phyloP scores from a whole-genome alignment of 2,888 invertebrate species.

The Platycheirus albimanus region DNA sequence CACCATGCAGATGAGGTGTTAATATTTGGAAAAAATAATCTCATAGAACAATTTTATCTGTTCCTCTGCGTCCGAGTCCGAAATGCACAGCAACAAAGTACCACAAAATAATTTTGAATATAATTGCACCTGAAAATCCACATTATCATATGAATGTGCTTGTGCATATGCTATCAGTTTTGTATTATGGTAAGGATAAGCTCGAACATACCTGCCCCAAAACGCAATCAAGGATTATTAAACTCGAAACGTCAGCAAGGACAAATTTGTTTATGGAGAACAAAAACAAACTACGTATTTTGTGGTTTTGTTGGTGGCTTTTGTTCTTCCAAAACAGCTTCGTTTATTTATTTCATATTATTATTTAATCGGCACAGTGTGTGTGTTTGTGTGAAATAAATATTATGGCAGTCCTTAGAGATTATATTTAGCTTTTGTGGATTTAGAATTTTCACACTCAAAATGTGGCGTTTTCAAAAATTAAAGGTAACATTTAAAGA shows the following conservation, averaged over 20 bases:
- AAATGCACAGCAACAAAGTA: conserved; percentile 22
- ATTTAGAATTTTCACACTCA: no score
- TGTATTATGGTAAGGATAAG: background rate
- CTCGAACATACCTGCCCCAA: background rate
- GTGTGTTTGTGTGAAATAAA: no score
- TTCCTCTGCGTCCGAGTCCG: conserved; percentile 11
- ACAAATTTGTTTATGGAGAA: conserved; percentile 32
- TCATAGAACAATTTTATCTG: conserved; percentile 48
- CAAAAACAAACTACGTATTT: conserved; percentile 15
- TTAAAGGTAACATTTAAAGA: no score
- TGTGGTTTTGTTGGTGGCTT: conserved; percentile 19
- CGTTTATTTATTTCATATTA: conserved; percentile 18
- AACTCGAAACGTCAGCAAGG: conserved; percentile 25
- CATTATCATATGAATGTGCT: background rate
- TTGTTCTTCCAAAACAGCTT: background rate
- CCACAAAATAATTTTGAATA: conserved; percentile 49
- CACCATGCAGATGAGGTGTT: conserved; percentile 48
- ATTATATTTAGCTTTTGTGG: no score
- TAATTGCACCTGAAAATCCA: conserved; percentile 22
- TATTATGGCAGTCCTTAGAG: no score
- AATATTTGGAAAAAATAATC: conserved; percentile 63
- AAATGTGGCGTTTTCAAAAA: no score
- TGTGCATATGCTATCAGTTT: background rate
- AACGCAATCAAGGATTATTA: conserved; percentile 23
- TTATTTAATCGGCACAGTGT: background rate